A percentile compares a stretch with the other conserved stretches of the same genome.
phyloP scores from a whole-genome alignment of 2,797 vertebrate genomes.

The Rhynchotus rufescens region DNA sequence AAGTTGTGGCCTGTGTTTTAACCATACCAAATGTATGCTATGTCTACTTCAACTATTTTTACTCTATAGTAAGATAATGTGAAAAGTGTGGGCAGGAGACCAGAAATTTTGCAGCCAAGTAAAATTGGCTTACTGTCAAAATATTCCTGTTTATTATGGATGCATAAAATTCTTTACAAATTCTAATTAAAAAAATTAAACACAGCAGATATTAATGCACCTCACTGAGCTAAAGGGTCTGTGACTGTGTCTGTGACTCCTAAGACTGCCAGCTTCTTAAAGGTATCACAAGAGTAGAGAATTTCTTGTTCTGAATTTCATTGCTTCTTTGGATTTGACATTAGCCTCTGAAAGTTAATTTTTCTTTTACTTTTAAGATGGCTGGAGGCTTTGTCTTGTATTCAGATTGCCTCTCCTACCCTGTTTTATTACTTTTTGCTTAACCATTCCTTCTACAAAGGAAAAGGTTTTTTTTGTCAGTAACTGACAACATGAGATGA shows the following conservation, averaged over 20 bases:
- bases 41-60: slow-evolving; percentile 43
- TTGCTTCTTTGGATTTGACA: not conserved
- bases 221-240: not conserved
- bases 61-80: slow-evolving; percentile 22
- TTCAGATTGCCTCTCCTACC: not conserved
- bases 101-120: slow-evolving; percentile 31
- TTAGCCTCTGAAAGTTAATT: not conserved
- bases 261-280: not conserved
- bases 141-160: slow-evolving; percentile 8
- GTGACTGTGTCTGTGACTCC: not conserved
- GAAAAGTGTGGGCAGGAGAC: slow-evolving; percentile 26
- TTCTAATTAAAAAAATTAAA: slow-evolving; percentile 14
- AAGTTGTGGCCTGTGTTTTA: slow-evolving; percentile 39
- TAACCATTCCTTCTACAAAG: not conserved
- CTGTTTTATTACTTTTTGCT: not conserved
- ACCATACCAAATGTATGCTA: not conserved
- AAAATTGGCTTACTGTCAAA: not conserved
- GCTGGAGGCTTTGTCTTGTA: not conserved
- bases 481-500: not conserved
- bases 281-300: not conserved
- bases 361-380: not conserved
- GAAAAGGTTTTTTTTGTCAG: not conserved
- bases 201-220: not conserved
- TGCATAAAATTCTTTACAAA: not conserved
- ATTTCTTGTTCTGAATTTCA: slow-evolving; percentile 26